Evolutionary conservation across 2,888 invertebrate species (phyloP), one percentile per base, ranked within the genome.

Genomic region (Bhutanitis thaidina): DNA sequence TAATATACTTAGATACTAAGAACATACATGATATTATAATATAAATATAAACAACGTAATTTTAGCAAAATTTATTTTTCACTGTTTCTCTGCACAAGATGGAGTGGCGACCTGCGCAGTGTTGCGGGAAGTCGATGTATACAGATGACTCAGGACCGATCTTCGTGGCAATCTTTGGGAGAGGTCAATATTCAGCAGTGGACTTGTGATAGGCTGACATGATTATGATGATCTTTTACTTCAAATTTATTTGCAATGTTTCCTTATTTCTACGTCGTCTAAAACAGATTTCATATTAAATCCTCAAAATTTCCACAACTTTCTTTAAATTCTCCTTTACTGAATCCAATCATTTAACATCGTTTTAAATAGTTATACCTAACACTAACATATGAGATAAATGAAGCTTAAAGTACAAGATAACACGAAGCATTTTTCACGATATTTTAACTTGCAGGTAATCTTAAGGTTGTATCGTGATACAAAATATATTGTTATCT

Each of bases 301-400:
- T 41, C 16, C 15, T 16, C 25, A 29, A 15, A 29, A 35, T 27
- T 35, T 29, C 12, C 40, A 36, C 8, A 1, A 14, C 29, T 41
- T 41, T 40, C 13, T 40, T 15, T 41, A 9, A 15, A 48, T 45
- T 37, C 14, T 36, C 27, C n/a, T 15, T 29, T 29, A 36, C 27
- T 36, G 44, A 15, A 44, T 36, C 10, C 36, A 27, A 36, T 36
- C 47, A 14, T 27, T 27, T 39, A 40, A 40, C 47, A 39, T 40
- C 39, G 32, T 8, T 7, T 39, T 8, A 3, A 34, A 25, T 34
- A 9, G 27, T 35, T 27, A 27, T 13, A 32, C 29, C 13, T 32
- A 34, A 40, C 14, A n/a, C n/a, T n/a, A n/a, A n/a, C n/a, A 40
- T 10, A 3, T 41, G 3, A 40, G 15, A 48, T 14, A 35, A 40